These are phyloP conservation scores for Megaceryle torquata DNA, from an alignment of 2,113 vertebrate species.

Conservation along the genomic window DNA sequence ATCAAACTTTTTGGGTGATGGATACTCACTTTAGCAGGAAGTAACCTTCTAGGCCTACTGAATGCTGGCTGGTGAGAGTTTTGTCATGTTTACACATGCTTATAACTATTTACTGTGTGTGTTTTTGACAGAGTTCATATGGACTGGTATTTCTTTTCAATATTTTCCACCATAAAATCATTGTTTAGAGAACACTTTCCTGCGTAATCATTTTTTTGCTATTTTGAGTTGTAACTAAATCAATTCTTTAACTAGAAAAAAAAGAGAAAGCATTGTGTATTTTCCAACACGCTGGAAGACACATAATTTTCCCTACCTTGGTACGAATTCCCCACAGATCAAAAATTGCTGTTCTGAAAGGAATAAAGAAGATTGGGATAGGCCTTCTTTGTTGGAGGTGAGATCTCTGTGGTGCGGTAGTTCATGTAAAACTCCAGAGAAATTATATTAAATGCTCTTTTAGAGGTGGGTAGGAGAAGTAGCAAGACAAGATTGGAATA, in stretches of 20 bases:
- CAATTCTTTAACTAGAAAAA: neutral
- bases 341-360: neutral
- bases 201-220: neutral
- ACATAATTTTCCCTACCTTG: neutral
- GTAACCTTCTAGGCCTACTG: neutral
- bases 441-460: neutral
- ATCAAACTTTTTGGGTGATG: neutral
- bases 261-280: neutral
- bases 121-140: neutral
- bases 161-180: neutral
- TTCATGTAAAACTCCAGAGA: neutral
- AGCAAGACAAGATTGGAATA: neutral
- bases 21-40: accelerated
- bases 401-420: neutral
- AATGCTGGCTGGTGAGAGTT: neutral
- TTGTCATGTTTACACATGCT: neutral
- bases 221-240: neutral
- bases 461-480: neutral
- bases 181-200: neutral
- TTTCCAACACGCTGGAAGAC: neutral
- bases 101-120: neutral
- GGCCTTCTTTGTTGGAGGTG: neutral
- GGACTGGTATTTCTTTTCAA: neutral
- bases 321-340: neutral
- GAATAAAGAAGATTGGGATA: neutral